Evolutionary conservation across 2,113 vertebrate genomes (phyloP).

Genomic region (Hucho hucho): DNA sequence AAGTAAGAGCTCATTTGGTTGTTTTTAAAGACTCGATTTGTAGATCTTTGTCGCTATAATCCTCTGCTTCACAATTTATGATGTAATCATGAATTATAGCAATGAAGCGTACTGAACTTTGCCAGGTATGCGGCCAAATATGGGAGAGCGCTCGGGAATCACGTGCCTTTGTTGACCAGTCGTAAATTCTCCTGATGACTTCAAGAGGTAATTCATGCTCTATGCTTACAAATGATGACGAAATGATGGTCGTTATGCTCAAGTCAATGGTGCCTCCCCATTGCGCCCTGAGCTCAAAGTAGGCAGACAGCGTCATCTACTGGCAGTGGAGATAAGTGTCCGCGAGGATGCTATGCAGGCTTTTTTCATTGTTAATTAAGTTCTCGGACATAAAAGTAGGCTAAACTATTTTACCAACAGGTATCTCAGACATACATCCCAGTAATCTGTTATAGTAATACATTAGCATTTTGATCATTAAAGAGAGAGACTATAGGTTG

Average conservation of each 20-base stretch:
- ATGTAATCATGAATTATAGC: slow-evolving; percentile 99
- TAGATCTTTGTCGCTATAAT: slow-evolving; percentile 99
- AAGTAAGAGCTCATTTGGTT: slow-evolving; percentile 99
- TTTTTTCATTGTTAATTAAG: slow-evolving; percentile 47
- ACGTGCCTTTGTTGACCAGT: slow-evolving; percentile 99
- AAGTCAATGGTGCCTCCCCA: slow-evolving; percentile 90
- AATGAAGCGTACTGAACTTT: slow-evolving; percentile 97
- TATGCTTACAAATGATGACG: slow-evolving; percentile 99
- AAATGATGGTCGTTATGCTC: slow-evolving; percentile 96
- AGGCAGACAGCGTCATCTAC: slow-evolving; percentile 92
- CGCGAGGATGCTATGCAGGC: slow-evolving; percentile 39
- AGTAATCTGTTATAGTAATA: neutral
- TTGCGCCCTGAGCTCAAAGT: slow-evolving; percentile 77
- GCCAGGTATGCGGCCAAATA: slow-evolving; percentile 99
- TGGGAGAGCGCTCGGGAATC: slow-evolving; percentile 95
- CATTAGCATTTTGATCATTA: neutral
- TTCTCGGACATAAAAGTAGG: neutral
- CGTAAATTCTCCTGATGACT: slow-evolving; percentile 99
- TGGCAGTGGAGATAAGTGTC: slow-evolving; percentile 65
- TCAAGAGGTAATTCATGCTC: slow-evolving; percentile 99
- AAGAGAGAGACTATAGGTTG: neutral
- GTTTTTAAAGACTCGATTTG: slow-evolving; percentile 99
- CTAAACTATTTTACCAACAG: neutral
- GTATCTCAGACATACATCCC: neutral
- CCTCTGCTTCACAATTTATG: slow-evolving; percentile 99